Evolutionary conservation across 2,888 invertebrate genomes (phyloP).

Genomic region (Microctonus hyperodae): DNA sequence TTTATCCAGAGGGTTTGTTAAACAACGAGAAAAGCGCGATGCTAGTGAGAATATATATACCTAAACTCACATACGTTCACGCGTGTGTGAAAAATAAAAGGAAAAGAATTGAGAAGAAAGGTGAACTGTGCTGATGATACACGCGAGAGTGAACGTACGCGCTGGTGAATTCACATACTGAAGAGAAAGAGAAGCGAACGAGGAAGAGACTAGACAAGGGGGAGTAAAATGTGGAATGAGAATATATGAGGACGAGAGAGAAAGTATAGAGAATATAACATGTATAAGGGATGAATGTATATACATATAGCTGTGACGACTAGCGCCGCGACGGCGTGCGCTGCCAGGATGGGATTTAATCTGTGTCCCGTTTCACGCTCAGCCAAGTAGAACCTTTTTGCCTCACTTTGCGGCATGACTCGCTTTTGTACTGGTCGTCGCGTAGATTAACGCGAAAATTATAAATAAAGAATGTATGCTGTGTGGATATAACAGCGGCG

Average conservation of each 20-base stretch:
- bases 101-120: not conserved
- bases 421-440: conserved; percentile 62
- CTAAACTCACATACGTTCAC: too few relatives aligned
- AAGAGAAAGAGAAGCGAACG: not conserved
- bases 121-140: not conserved
- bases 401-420: conserved; percentile 62
- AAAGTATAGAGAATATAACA: too few relatives aligned
- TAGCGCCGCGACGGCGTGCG: conserved; percentile 55
- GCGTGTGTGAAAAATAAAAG: not conserved
- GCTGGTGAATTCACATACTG: not conserved
- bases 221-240: not conserved
- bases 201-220: conserved; percentile 17
- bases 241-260: too few relatives aligned
- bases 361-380: conserved; percentile 68
- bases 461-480: conserved; percentile 63
- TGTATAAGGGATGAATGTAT: conserved; percentile 21
- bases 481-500: conserved; percentile 33
- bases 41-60: too few relatives aligned
- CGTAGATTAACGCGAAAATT: conserved; percentile 66
- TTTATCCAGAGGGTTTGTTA: not conserved
- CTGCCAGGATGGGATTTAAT: conserved; percentile 66
- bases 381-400: conserved; percentile 66
- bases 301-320: conserved; percentile 35
- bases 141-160: not conserved
- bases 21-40: too few relatives aligned